phyloP scores from a whole-genome alignment of 2,113 vertebrate species.

The Zosterops japonicus region DNA sequence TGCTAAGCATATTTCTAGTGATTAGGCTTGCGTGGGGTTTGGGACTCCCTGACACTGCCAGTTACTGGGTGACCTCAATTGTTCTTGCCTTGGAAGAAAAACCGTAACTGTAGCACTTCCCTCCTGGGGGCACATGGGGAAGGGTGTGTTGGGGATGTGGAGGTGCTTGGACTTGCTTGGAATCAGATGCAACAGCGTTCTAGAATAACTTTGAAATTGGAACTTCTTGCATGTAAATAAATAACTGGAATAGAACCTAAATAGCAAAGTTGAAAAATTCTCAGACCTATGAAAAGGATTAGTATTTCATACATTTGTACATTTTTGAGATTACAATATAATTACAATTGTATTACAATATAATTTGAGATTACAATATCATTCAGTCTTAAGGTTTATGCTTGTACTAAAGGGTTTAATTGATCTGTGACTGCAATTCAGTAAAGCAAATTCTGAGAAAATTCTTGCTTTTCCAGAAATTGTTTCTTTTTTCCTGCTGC shows the following conservation, averaged over 20 bases:
- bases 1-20: neutral
- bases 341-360: too few species aligned
- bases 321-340: too few species aligned
- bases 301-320: neutral
- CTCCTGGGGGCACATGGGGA: neutral
- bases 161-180: neutral
- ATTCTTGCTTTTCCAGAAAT: neutral
- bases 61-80: neutral
- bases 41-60: accelerated
- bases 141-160: neutral
- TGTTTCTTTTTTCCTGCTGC: neutral
- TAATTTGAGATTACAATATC: too few species aligned
- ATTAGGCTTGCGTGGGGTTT: neutral
- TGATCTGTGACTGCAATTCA: neutral
- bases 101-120: neutral
- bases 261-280: neutral
- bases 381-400: neutral
- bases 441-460: neutral
- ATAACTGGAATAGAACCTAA: neutral
- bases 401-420: neutral
- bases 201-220: neutral
- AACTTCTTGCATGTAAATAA: neutral
- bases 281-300: neutral
- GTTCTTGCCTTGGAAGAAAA: neutral
- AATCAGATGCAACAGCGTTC: accelerated